Conservation (phyloP, 2,113 vertebrate genomes). For the Malaclemys terrapin region DNA sequence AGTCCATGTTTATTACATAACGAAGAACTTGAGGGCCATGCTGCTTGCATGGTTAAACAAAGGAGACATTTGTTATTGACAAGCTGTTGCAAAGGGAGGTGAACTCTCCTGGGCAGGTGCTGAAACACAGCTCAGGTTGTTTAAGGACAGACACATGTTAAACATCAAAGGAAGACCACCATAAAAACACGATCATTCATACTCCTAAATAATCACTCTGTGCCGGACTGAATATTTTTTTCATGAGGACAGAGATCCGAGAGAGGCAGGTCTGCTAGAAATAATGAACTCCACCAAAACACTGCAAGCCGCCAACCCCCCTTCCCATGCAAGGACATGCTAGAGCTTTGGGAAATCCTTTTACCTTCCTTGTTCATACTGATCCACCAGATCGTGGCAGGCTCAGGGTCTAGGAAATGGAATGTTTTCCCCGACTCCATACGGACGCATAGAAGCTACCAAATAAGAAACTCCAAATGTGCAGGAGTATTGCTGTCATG, state of each 20-base stretch:
- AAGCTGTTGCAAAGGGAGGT: neutral
- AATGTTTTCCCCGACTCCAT: neutral
- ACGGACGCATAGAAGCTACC: neutral
- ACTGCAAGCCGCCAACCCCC: neutral
- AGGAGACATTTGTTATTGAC: neutral
- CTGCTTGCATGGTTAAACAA: neutral
- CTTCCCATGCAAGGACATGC: constrained; percentile 1
- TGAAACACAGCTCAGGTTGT: rapidly evolving
- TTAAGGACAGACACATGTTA: neutral
- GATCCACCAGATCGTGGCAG: neutral
- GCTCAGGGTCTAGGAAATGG: neutral
- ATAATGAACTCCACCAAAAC: neutral
- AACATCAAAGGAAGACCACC: neutral
- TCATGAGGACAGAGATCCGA: neutral
- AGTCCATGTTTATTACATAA: neutral
- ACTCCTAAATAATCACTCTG: neutral
- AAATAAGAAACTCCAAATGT: neutral
- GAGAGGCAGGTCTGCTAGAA: neutral
- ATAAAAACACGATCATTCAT: neutral
- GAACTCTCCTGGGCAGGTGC: neutral
- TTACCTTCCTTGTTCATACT: constrained; percentile 30
- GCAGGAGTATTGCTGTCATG: neutral
- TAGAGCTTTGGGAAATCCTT: neutral
- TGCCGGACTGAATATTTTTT: neutral
- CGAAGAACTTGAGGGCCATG: neutral